Evolutionary conservation across 2,113 vertebrate genomes (phyloP), one percentile per base, ranked within the genome.

Genomic region (Nesogale talazaci): DNA sequence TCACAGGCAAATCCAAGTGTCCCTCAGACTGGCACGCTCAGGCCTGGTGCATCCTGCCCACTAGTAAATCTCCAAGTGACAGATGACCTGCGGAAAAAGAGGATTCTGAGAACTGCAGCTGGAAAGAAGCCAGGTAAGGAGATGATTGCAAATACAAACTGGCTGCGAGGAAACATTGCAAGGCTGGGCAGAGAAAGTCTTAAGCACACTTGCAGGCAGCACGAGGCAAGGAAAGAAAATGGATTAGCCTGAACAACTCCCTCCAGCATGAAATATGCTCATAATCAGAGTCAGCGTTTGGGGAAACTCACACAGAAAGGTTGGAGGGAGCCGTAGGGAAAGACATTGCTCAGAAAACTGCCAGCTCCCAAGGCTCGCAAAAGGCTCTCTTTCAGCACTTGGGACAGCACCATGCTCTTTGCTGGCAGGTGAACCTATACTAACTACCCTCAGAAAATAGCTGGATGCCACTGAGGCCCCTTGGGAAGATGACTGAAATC

Each of bases 241-340:
- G 83, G 63, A 78, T 77, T 76, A 36, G 31, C 52, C 42, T n/a
- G 36, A 76, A 31, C 19, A 17, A 3, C 22, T 31, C 80, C 86
- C 87, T 90, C 19, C 69, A 74, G 87, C 70, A 46, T 56, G 76
- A 74, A 74, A 69, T 46, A n/a, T 20, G 69, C 42, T 90, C 72
- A 19, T 20, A 40, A 61, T 63, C 90, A 17, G 84, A 87, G 46
- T 23, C 83, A 69, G 86, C 42, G 3, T 59, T 46, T 31, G 19
- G 65, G 4, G 78, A 38, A 34, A 82, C 82, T 80, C 72, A 20
- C 2, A 25, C 2, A 19, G 88, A 86, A 94, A 84, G 57, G 82
- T 57, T 83, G 86, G 65, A 76, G 52, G n/a, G 69, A 70, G 88
- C 81, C 76, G 34, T 3, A 1, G 85, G 92, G 88, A 75, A 89